phyloP scores from a whole-genome alignment of 2,888 invertebrate genomes.

The Thera obeliscata region DNA sequence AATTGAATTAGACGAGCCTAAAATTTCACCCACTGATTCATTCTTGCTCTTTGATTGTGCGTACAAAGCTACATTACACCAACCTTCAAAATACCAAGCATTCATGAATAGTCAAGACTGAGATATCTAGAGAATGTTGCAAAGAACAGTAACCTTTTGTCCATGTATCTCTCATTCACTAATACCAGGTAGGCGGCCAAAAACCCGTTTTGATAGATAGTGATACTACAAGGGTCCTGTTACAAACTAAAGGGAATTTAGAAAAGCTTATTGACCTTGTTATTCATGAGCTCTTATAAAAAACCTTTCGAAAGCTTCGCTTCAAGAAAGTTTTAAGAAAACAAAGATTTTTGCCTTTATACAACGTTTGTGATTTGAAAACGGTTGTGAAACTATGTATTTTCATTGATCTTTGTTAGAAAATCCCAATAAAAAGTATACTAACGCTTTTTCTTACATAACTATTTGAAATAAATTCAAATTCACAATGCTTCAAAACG shows the following conservation, averaged over 20 bases:
- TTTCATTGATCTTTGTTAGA: too few relatives aligned
- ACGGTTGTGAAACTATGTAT: too few relatives aligned
- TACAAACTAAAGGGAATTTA: constrained; percentile 1
- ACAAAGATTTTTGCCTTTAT: too few relatives aligned
- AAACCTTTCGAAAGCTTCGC: not conserved
- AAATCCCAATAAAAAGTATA: too few relatives aligned
- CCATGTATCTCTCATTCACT: constrained; percentile 35
- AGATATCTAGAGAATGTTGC: not conserved
- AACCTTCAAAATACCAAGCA: not conserved
- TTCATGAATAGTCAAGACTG: not conserved
- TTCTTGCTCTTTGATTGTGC: constrained; percentile 3
- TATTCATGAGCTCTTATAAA: not conserved
- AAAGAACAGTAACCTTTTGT: not conserved
- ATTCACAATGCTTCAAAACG: too few relatives aligned
- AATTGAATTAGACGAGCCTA: constrained; percentile 7
- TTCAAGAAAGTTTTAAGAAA: not conserved
- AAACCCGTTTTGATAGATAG: constrained; percentile 10
- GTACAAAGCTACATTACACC: not conserved
- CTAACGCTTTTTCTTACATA: too few relatives aligned
- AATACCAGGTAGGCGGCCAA: constrained; percentile 45
- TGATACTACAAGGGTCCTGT: not conserved
- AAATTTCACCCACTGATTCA: constrained; percentile 13
- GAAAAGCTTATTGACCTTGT: not conserved
- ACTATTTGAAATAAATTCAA: too few relatives aligned
- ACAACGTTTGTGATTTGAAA: too few relatives aligned